Percentiles rank a stretch among this genome's conserved stretches.
Conservation (phyloP, 2,888 invertebrate genomes). For the Tinea pellionella region DNA sequence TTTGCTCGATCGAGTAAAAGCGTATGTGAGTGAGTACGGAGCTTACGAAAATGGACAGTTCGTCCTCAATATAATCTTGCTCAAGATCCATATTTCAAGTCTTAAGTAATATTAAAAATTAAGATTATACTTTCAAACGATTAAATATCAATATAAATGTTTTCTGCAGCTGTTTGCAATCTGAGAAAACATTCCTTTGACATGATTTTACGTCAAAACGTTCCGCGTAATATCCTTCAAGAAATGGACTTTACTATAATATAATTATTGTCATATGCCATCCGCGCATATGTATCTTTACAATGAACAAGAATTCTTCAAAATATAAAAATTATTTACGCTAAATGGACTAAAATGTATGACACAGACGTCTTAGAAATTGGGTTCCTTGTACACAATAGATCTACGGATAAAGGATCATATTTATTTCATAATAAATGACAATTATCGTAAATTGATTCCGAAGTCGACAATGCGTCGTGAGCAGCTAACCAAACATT, state of each 20-base stretch:
- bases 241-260: conserved; percentile 32
- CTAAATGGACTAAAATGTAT: conserved; percentile 44
- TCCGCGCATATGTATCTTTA: conserved; percentile 25
- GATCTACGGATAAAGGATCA: conserved; percentile 52
- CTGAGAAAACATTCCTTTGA: conserved; percentile 55
- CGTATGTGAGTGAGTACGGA: too few species aligned
- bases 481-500: conserved; percentile 77
- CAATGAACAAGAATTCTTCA: background rate
- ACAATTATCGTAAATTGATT: conserved; percentile 70
- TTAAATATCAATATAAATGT: conserved; percentile 24
- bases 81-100: too few species aligned
- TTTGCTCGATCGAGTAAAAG: too few species aligned
- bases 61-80: too few species aligned
- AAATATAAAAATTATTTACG: conserved; percentile 26
- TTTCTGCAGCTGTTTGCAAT: conserved; percentile 49
- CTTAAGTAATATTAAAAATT: too few species aligned
- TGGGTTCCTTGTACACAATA: conserved; percentile 38
- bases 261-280: conserved; percentile 64
- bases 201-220: conserved; percentile 37
- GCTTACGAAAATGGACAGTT: too few species aligned
- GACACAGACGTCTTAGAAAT: conserved; percentile 27
- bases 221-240: conserved; percentile 55
- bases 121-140: background rate
- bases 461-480: conserved; percentile 46
- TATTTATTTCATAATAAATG: conserved; percentile 70